A percentile compares a stretch with the other conserved stretches of the same genome.
These are phyloP conservation scores for Panthera uncia DNA, from an alignment of 2,113 vertebrate species.

Conservation along the genomic window DNA sequence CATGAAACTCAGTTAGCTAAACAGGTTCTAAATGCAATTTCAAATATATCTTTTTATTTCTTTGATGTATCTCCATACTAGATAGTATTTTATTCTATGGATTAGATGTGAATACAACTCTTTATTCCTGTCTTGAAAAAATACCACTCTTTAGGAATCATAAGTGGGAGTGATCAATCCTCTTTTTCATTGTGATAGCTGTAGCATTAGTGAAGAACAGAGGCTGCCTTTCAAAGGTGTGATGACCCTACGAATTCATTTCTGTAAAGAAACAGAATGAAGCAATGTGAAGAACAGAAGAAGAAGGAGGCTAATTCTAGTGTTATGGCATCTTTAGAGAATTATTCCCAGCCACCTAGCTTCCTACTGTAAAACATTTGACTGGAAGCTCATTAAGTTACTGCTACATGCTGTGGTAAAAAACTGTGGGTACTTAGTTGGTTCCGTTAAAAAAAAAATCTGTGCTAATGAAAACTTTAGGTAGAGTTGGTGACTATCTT, in stretches of 20 bases:
- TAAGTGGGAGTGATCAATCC: neutral
- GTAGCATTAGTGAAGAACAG: neutral
- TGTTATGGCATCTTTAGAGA: neutral
- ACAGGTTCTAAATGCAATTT: neutral
- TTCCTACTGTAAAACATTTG: neutral
- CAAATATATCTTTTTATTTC: neutral
- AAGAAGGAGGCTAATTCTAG: neutral
- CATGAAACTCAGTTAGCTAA: neutral
- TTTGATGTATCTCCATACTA: neutral
- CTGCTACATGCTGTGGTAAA: neutral
- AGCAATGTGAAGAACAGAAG: neutral
- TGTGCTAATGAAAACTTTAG: neutral
- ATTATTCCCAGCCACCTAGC: neutral
- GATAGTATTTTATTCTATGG: slow-evolving; percentile 1
- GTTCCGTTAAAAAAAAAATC: slow-evolving; percentile 1
- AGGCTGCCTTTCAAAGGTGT: neutral
- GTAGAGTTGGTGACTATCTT: neutral
- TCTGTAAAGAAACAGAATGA: neutral
- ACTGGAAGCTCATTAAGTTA: neutral
- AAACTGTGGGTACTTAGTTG: neutral
- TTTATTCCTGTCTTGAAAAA: neutral
- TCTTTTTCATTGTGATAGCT: neutral
- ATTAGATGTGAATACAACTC: neutral
- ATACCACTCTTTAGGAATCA: neutral
- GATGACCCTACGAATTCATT: neutral